Percentiles rank a stretch among this genome's conserved stretches.
phyloP scores from a whole-genome alignment of 2,797 vertebrate species.

The Nasua narica region DNA sequence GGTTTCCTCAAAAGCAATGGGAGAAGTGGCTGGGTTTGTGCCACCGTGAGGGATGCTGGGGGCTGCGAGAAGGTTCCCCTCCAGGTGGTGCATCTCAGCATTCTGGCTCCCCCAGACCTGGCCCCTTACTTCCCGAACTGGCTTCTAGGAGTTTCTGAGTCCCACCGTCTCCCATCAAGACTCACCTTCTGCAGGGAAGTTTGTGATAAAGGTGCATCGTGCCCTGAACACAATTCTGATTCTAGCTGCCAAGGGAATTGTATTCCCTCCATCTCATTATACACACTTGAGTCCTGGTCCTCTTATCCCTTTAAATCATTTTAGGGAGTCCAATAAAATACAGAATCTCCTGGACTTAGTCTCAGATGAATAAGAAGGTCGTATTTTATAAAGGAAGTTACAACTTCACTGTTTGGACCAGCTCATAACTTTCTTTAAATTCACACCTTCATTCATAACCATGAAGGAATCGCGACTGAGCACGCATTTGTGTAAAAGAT shows the following conservation, averaged over 20 bases:
- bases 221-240: neutral
- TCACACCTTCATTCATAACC: neutral
- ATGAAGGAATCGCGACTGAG: neutral
- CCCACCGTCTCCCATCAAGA: rapidly evolving
- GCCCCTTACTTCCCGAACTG: neutral
- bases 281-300: neutral
- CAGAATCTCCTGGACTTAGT: neutral
- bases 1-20: neutral
- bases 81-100: rapidly evolving
- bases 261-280: rapidly evolving
- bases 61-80: too few species aligned
- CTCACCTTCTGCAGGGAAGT: neutral
- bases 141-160: neutral
- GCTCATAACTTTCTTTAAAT: neutral
- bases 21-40: neutral
- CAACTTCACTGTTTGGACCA: neutral
- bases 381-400: neutral
- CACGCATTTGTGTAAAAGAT: too few species aligned
- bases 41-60: rapidly evolving
- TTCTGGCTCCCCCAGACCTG: rapidly evolving
- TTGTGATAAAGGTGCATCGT: rapidly evolving
- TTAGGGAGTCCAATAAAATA: neutral
- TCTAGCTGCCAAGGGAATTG: neutral
- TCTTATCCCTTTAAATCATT: neutral
- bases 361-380: neutral